Conservation (phyloP, 2,113 vertebrate species). For the Etheostoma spectabile region DNA sequence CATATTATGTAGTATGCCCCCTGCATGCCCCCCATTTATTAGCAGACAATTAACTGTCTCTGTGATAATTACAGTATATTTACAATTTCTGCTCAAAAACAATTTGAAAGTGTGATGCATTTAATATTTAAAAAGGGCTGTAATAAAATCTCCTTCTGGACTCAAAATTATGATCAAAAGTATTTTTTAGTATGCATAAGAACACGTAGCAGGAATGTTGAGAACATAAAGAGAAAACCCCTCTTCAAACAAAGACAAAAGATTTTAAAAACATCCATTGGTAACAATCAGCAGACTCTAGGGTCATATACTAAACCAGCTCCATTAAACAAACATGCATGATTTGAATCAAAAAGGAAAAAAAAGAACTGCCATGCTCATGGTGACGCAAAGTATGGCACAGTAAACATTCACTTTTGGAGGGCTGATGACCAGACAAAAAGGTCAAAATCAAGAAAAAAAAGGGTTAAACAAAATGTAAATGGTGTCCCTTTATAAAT, state of each 20-base stretch:
- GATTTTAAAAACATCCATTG: not conserved
- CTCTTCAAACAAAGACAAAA: not conserved
- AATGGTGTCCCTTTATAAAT: conserved; percentile 53
- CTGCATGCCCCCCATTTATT: not conserved
- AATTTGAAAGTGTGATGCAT: conserved; percentile 1
- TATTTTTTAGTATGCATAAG: conserved; percentile 1
- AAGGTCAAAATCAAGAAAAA: not conserved
- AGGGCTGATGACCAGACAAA: conserved; percentile 1
- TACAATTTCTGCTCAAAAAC: not conserved
- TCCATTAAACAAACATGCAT: conserved; percentile 14
- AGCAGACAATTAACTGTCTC: not conserved
- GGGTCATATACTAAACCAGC: not conserved
- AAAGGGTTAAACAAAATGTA: not conserved
- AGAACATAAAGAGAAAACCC: conserved; percentile 13
- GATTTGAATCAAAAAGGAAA: not conserved
- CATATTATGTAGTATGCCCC: not conserved
- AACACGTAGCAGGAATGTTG: conserved; percentile 42
- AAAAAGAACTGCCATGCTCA: not conserved
- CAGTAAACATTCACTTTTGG: not conserved
- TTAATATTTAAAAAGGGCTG: conserved; percentile 4
- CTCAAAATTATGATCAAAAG: conserved; percentile 10
- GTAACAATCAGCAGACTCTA: conserved; percentile 7
- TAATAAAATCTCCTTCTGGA: conserved; percentile 44
- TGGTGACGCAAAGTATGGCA: conserved; percentile 25
- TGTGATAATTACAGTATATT: conserved; percentile 15